Evolutionary conservation across 2,888 invertebrate species (phyloP), one percentile per base, ranked within the genome.

Genomic region (Tachina fera): DNA sequence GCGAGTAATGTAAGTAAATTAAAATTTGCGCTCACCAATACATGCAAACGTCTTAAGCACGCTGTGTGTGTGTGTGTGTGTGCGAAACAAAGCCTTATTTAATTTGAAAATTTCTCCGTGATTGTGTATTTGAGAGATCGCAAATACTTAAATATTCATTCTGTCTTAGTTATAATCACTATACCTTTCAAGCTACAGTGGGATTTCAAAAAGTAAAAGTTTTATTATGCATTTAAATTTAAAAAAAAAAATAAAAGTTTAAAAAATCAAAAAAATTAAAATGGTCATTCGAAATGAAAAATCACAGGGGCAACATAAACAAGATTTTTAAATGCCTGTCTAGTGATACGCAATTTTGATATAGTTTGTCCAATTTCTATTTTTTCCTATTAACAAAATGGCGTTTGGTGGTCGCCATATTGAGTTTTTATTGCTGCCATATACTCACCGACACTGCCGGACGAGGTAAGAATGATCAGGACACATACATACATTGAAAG

Each of bases 1-100:
- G 88, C 89, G 89, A 90, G 90, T 72, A 63, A 88, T 88, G 88
- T 91, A 90, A 91, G 91, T 91, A 89, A 89, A 91, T 91, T 91
- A 90, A 89, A 90, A 89, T 65, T 84, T 84, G 84, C 88, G 87
- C 88, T 87, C 87, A 87, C 68, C 45, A 74, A 80, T 70, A 84
- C 79, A 71, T 60, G 13, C 63, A 71, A 19, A 78, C 31, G n/a
- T 78, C 2, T 58, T 4, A 14, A 8, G 9, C 43, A 58, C 10
- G 53, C 6, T 49, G 75, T 74, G 80, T 61, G 56, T 53, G 11
- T 53, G 13, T 71, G 61, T 45, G n/a, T 22, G 22, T 60, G 16
- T 60, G 1, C 31, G 31, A 6, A 51, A 61, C 43, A 78, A 74
- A 67, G 56, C 71, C 72, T 67, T 68, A 39, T 72, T 65, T 80